Conservation (phyloP, 2,113 vertebrate species). For the Odobenus rosmarus region DNA sequence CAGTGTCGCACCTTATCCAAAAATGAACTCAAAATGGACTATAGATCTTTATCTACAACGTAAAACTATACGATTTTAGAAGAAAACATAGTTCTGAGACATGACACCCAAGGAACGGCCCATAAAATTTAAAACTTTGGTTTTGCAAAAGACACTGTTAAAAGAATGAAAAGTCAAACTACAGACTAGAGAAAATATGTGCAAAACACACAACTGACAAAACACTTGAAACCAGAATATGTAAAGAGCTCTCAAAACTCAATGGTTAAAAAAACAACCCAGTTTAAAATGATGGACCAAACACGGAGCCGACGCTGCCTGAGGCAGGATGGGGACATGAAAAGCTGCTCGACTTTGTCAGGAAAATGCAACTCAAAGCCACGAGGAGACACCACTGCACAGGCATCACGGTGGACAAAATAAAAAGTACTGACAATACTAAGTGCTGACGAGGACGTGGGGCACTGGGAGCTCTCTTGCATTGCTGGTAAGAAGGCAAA, state of each 20-base stretch:
- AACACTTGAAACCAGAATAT: not conserved
- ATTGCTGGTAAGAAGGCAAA: rapidly evolving
- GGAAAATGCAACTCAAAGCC: not conserved
- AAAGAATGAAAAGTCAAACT: not conserved
- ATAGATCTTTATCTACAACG: not conserved
- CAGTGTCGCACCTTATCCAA: not conserved
- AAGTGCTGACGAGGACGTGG: rapidly evolving
- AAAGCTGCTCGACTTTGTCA: rapidly evolving
- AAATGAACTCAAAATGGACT: not conserved
- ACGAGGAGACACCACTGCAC: rapidly evolving
- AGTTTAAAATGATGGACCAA: not conserved
- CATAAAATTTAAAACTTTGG: no score
- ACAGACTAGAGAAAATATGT: not conserved
- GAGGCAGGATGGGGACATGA: rapidly evolving
- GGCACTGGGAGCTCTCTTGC: rapidly evolving
- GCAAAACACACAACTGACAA: not conserved
- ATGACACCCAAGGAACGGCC: not conserved
- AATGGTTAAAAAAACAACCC: not conserved
- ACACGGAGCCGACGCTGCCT: not conserved
- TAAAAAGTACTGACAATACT: rapidly evolving
- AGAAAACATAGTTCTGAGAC: not conserved
- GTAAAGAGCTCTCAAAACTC: not conserved
- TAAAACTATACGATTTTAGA: not conserved
- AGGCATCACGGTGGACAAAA: no score
- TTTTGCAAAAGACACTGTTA: not conserved